Percentiles rank a stretch among this genome's conserved stretches.
phyloP scores from a whole-genome alignment of 2,113 vertebrate genomes.

The Acanthisitta chloris region DNA sequence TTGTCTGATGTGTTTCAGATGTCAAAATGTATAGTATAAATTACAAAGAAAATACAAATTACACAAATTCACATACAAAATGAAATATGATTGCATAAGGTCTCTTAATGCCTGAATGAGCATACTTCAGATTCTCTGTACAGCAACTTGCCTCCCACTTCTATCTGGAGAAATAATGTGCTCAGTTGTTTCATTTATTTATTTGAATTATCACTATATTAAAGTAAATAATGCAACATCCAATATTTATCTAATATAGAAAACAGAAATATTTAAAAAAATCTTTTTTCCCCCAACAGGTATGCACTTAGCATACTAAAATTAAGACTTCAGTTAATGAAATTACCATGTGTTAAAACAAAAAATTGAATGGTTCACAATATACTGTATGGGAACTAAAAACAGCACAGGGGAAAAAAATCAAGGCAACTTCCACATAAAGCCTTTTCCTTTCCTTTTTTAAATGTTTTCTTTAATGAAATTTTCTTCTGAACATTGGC shows the following conservation, averaged over 20 bases:
- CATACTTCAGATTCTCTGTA: constrained; percentile 16
- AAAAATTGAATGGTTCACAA: neutral
- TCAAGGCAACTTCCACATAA: neutral
- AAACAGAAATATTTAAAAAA: neutral
- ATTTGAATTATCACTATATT: constrained; percentile 1
- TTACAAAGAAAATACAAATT: constrained; percentile 44
- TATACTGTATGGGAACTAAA: neutral
- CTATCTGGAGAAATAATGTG: neutral
- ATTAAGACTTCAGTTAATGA: neutral
- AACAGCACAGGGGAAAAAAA: neutral
- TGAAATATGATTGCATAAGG: constrained; percentile 46
- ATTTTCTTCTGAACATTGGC: neutral
- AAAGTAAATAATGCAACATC: constrained; percentile 1
- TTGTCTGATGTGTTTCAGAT: constrained; percentile 31
- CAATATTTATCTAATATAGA: neutral
- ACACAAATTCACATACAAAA: constrained; percentile 31
- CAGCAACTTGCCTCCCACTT: constrained; percentile 28
- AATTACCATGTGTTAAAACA: neutral
- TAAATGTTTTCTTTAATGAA: neutral
- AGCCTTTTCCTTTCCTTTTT: neutral
- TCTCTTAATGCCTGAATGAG: constrained; percentile 39
- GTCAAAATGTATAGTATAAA: constrained; percentile 11
- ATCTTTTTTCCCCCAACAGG: neutral
- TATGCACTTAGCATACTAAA: neutral
- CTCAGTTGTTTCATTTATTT: constrained; percentile 11